Percentiles rank a stretch among this genome's conserved stretches.
phyloP scores from a whole-genome alignment of 2,113 vertebrate species.

The Zosterops hypoxanthus region DNA sequence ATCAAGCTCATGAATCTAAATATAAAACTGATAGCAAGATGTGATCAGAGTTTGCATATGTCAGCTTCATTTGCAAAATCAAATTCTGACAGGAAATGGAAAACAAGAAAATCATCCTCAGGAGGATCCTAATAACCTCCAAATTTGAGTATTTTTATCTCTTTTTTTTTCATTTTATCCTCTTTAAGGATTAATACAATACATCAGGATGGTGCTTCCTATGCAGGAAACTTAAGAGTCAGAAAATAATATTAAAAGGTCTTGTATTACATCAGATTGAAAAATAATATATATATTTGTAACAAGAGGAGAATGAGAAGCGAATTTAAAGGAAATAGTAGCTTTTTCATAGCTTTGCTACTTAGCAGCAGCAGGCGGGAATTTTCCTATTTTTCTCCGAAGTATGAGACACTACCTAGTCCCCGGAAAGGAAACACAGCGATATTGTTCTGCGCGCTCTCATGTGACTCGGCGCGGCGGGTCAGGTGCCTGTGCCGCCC shows the following conservation, averaged over 20 bases:
- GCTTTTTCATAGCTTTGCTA: not conserved
- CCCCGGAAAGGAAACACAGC: not conserved
- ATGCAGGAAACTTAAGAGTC: not conserved
- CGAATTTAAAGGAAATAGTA: not conserved
- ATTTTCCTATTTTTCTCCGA: not conserved
- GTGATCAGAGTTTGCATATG: not conserved
- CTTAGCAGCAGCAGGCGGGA: not conserved
- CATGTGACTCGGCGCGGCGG: accelerated
- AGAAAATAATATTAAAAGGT: conserved; percentile 10
- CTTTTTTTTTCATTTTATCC: not conserved
- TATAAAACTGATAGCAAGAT: conserved; percentile 7
- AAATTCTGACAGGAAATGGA: conserved; percentile 39
- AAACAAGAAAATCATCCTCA: conserved; percentile 8
- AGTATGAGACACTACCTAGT: not conserved
- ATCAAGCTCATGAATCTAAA: not conserved
- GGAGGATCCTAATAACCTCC: not conserved
- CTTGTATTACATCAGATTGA: not conserved
- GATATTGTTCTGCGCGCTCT: not conserved
- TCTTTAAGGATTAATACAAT: conserved; percentile 45
- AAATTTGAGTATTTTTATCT: conserved; percentile 17
- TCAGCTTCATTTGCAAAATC: conserved; percentile 31
- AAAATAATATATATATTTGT: not conserved
- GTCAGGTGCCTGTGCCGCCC: accelerated
- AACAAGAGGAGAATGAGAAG: not conserved
- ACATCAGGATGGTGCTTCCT: not conserved